Evolutionary conservation across 2,888 invertebrate genomes (phyloP).

Genomic region (Melieria crassipennis): DNA sequence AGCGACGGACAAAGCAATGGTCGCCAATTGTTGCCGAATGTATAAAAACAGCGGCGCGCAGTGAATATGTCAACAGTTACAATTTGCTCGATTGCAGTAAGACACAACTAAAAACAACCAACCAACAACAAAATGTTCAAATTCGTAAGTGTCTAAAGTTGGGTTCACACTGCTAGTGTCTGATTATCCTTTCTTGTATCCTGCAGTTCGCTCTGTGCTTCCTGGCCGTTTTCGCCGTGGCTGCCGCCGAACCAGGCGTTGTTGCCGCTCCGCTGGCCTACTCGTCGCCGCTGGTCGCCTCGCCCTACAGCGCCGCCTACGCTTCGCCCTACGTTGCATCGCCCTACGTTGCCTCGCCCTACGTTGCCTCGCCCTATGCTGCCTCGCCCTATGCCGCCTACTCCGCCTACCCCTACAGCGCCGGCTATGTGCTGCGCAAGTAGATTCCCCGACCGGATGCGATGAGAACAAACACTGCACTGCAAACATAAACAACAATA

Average conservation of each 20-base stretch:
- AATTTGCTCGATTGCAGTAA: constrained; percentile 27
- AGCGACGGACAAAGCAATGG: too few relatives aligned
- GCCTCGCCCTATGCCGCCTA: constrained; percentile 56
- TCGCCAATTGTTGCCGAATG: neutral
- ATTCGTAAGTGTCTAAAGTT: constrained; percentile 37
- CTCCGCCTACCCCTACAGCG: constrained; percentile 49
- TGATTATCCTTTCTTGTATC: constrained; percentile 10
- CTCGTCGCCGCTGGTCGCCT: constrained; percentile 46
- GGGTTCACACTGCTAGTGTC: neutral
- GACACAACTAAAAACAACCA: constrained; percentile 18
- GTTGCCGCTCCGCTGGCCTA: constrained; percentile 68
- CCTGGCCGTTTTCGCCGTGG: constrained; percentile 61
- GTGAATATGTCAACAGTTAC: constrained; percentile 25
- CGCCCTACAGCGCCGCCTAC: constrained; percentile 55
- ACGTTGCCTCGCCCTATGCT: constrained; percentile 49
- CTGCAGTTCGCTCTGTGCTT: constrained; percentile 63
- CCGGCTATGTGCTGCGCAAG: constrained; percentile 43
- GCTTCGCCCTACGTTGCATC: constrained; percentile 57
- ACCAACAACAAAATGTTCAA: constrained; percentile 41
- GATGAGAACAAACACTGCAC: too few relatives aligned
- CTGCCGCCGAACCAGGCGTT: constrained; percentile 65
- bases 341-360: constrained; percentile 57
- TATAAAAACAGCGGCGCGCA: constrained; percentile 21
- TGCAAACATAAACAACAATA: too few relatives aligned
- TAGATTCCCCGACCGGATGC: neutral